phyloP scores from a whole-genome alignment of 2,113 vertebrate genomes.

The Corythornis vintsioides region DNA sequence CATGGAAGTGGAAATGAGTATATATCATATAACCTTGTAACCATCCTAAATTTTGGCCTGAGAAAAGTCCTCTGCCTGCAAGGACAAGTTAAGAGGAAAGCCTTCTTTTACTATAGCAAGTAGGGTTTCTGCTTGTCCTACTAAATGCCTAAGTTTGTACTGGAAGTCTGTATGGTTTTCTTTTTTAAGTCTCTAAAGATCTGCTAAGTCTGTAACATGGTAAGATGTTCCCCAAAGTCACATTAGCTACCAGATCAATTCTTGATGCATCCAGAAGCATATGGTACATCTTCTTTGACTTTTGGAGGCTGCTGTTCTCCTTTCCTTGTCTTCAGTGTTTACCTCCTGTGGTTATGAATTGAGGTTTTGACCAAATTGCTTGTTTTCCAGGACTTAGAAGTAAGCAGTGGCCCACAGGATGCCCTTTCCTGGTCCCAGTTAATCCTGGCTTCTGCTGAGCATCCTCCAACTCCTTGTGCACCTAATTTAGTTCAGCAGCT shows the following conservation, averaged over 20 bases:
- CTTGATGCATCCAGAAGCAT: background rate
- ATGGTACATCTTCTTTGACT: rapidly evolving
- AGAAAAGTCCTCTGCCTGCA: background rate
- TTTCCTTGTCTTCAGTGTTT: background rate
- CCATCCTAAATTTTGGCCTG: background rate
- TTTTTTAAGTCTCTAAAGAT: background rate
- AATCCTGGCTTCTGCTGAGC: background rate
- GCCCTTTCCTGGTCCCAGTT: background rate
- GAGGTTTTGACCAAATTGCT: background rate
- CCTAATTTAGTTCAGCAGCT: background rate
- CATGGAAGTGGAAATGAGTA: background rate
- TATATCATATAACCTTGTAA: background rate
- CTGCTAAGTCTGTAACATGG: background rate
- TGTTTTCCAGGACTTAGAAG: background rate
- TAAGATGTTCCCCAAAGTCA: background rate
- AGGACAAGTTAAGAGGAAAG: background rate
- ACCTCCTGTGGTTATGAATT: background rate
- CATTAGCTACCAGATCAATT: background rate
- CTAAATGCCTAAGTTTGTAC: background rate
- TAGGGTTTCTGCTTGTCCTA: background rate
- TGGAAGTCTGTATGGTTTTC: background rate
- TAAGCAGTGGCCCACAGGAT: background rate
- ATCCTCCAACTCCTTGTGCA: background rate
- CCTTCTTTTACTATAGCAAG: background rate
- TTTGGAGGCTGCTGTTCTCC: background rate